Evolutionary conservation across 2,888 invertebrate genomes (phyloP), one percentile per base, ranked within the genome.

Genomic region (Orchestes rusci): DNA sequence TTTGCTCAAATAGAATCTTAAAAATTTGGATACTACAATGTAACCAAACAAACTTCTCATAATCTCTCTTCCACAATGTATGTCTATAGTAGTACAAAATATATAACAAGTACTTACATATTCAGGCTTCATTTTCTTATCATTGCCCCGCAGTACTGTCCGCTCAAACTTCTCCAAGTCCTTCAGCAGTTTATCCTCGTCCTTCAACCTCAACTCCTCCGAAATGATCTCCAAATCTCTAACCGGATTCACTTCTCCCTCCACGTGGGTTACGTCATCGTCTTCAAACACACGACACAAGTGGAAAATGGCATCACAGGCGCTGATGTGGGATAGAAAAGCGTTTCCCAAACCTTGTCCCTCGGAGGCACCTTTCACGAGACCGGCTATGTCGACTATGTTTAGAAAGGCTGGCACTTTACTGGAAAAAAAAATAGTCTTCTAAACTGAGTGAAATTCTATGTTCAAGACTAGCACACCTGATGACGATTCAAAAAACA

Each of bases 321-420:
- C 97, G 67, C 86, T 90, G 62, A 99, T 97, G 70, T 99, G 95
- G 3, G 97, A 95, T 33, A 99, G 77, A 70, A 99, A 99, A 50
- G 94, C 95, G 69, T 99, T 99, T 61, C 99, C 99, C 43, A 99
- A 75, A 2, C 99, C 96, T 69, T 96, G 92, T 1, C 99, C 99
- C 66, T 97, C 95, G 3, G 94, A 88, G 2, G 99, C 99, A 19
- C 97, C 99, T 63, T 94, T 91, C 27, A 99, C 99, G 53, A 99
- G 73, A 7, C 99, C 99, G 41, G 99, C 99, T 59, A 99, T 99
- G 67, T 99, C 99, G 19, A 94, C 93, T 20, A 99, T 88, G 67
- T 94, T 97, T 53, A 99, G 72, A 69, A 87, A 99, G 1, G 97
- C 99, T 10, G 99, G 96, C 23, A 99, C 97, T 75, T 95, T 94